Evolutionary conservation across 2,888 invertebrate species (phyloP), one percentile per base, ranked within the genome.

Genomic region (Phalangium opilio): DNA sequence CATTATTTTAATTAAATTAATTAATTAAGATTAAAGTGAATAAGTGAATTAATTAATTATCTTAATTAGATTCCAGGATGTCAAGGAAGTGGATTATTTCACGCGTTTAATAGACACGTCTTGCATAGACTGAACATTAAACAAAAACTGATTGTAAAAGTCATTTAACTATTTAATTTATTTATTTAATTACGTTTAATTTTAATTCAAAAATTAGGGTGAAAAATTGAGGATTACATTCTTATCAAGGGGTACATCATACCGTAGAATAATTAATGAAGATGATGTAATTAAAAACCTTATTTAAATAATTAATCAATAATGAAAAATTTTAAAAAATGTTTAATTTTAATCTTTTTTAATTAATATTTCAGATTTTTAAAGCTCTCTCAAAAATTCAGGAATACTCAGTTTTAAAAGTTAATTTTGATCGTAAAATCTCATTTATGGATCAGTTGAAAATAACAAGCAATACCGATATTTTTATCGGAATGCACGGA

Each of bases 401-500:
- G 8, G 64, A 68, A 52, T 64, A 65, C 55, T 62, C 65, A 17
- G 64, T 67, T 3, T 55, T 53, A 40, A 55, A 62, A 33, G 63
- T 67, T 14, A 64, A 64, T 43, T 70, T 63, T 53, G 64, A 64
- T 55, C 55, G 67, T 38, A 55, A 61, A 18, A 60, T 66, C 57
- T 63, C 67, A 40, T 72, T 71, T 56, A 40, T 63, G 2, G 59
- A 68, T 2, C 72, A 72, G 54, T 50, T 67, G 11, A 55, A 60
- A 54, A 63, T 64, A 44, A 49, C 47, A 1, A 78, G 83, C 53
- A 90, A 93, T 63, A 78, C 83, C 1, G 98, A 98, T 67, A 77
- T 98, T 52, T 80, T 96, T 52, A 84, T 98, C 61, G 91, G 96
- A 34, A 93, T 96, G 70, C 98, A 98, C 64, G 98, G 98, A 12